Conservation (phyloP, 2,888 invertebrate species). For the Drosophila setosimentum region DNA sequence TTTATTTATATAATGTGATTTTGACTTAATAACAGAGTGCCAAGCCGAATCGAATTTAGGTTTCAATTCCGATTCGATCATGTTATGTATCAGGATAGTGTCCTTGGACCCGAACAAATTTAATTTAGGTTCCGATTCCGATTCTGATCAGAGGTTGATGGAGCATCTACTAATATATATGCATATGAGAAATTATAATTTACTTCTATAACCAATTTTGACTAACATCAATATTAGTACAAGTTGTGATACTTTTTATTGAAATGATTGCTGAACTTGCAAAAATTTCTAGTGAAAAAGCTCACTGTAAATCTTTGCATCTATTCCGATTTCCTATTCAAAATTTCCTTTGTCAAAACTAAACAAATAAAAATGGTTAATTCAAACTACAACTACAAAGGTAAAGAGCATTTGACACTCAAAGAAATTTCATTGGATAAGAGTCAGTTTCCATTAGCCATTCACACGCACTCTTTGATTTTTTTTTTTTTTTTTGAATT, state of each 20-base stretch:
- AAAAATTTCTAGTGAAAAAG: background rate
- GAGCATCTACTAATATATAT: background rate
- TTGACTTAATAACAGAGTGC: background rate
- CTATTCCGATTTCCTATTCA: background rate
- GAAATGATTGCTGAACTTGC: background rate
- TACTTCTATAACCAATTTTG: background rate
- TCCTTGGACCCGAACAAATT: no score
- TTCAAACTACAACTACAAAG: background rate
- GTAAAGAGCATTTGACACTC: background rate
- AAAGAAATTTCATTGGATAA: background rate
- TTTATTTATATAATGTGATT: background rate
- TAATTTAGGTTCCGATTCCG: background rate
- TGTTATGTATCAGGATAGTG: no score
- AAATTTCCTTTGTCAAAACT: background rate
- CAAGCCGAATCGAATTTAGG: background rate
- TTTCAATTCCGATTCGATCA: no score
- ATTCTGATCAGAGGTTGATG: background rate
- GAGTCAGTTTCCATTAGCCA: conserved; percentile 14
- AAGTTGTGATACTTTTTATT: background rate
- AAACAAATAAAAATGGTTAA: background rate
- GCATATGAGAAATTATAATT: no score
- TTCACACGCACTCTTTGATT: conserved; percentile 16
- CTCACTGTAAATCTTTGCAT: background rate
- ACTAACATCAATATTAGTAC: background rate
- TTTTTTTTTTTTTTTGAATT: conserved; percentile 30